Base-by-base conservation (phyloP, 2,113 vertebrate species). In the Macroglossus sobrinus region DNA sequence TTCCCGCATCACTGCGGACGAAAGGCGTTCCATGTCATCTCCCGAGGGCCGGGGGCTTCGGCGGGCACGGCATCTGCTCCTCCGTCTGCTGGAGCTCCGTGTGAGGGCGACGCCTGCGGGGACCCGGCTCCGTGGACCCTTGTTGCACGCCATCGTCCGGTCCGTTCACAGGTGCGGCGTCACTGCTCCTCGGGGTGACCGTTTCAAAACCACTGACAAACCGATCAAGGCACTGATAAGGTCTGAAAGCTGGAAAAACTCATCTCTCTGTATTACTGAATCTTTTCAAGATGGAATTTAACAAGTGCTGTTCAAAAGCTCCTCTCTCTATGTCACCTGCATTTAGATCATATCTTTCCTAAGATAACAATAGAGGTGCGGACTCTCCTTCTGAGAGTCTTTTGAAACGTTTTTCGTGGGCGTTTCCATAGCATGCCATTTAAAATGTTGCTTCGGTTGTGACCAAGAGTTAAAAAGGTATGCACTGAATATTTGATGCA, bases 11-110 rank as follows among this genome's bases (percentile, higher is more conserved):
- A 14, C 0, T 30, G 28, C 53, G 45, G 14, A 11, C 50, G 9
- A 55, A n/a, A 50, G 15, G 4, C 4, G 7, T 11, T 55, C 35
- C 11, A 35, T 21, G 7, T n/a, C 16, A 21, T 53, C 53, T 53
- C 11, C 45, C 16, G 53, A 33, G 19, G 28, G 12, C 10, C 28
- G 3, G 30, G 24, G 45, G 24, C 26, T 40, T 45, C 53, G 1
- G 1, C 7, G 24, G 53, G 8, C 14, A 22, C 2, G 11, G 7
- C 43, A 5, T 19, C 22, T 6, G 0, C 45, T 71, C 22, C 9
- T 1, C 11, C 40, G 26, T 30, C 14, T 38, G 43, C 4, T 50
- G 10, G 11, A 11, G 15, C 0, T 0, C 0, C 14, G 9, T 53
- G 16, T 2, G 5, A 43, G 61, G 63, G 30, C n/a, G 7, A 0